Evolutionary conservation across 2,797 vertebrate species (phyloP), one percentile per base, ranked within the genome.

Genomic region (Syngnathus rostellatus): DNA sequence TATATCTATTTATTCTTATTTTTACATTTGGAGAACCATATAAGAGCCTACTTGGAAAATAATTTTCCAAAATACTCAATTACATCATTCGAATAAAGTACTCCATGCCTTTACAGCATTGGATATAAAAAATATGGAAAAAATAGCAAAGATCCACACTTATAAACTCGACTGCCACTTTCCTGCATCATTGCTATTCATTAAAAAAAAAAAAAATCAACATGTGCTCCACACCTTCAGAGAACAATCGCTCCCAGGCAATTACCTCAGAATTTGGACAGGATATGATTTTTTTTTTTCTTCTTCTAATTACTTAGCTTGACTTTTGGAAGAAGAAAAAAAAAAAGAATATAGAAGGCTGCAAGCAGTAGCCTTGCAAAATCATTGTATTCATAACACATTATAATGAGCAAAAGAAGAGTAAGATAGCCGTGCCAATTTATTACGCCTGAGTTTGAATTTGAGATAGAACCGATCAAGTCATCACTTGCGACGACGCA

Each of bases 361-460:
- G 31, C 31, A 31, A 4, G 31, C 31, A 16, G 75, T 51, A 37
- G 39, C 68, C 55, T 78, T 76, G 63, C n/a, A 46, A 71, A 76
- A 76, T 65, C 61, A 74, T 75, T 70, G 31, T 40, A 77, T 16
- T 60, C 43, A 75, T 79, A 84, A 77, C 70, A 80, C 70, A 69
- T 80, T 67, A 11, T 74, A 84, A 77, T 70, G 23, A 67, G 68
- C 68, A 39, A 63, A 76, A 77, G 73, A 70, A 74, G 78, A 83
- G 69, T 85, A 74, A 78, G 77, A 79, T 78, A 81, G 72, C 67
- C 72, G 71, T 63, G 43, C 62, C 72, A 81, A 85, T 85, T 86
- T 82, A 77, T 73, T 68, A 64, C 17, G 70, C 65, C 63, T 64
- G 65, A 73, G 73, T 84, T 68, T 68, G 66, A 78, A 73, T 73